Evolutionary conservation across 2,113 vertebrate species (phyloP).

Genomic region (Misgurnus mizolepis): DNA sequence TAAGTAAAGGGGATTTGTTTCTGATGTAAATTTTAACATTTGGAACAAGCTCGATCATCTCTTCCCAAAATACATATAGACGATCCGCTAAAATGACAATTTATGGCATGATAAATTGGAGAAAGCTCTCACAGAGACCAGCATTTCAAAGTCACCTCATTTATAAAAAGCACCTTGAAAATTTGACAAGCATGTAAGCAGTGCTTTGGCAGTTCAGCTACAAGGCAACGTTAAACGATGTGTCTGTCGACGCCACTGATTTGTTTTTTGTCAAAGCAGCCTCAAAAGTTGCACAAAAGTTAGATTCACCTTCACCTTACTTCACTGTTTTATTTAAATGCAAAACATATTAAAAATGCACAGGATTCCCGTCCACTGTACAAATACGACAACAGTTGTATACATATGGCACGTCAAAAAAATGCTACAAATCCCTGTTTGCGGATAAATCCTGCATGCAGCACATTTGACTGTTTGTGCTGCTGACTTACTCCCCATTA

Average conservation of each 20-base stretch:
- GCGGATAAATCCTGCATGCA: background rate
- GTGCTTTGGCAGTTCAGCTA: background rate
- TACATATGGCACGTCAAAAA: background rate
- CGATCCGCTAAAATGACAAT: constrained; percentile 47
- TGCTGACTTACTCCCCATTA: background rate
- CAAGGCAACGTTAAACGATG: background rate
- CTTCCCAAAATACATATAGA: background rate
- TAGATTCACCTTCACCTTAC: background rate
- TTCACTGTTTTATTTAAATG: too few species aligned
- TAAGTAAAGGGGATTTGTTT: constrained; percentile 19
- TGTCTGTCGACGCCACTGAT: background rate
- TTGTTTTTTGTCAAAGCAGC: background rate
- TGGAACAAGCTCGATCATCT: background rate
- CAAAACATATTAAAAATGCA: too few species aligned
- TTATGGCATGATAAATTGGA: constrained; percentile 33
- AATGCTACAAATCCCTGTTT: constrained; percentile 13
- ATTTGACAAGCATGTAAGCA: background rate
- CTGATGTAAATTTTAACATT: constrained; percentile 47
- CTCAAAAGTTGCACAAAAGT: background rate
- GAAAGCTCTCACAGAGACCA: constrained; percentile 16
- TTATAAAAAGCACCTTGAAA: background rate
- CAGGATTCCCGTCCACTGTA: background rate
- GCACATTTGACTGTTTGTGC: background rate
- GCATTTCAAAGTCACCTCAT: background rate
- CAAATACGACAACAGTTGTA: background rate